Evolutionary conservation across 2,888 invertebrate genomes (phyloP), one percentile per base, ranked within the genome.

Genomic region (Chouioia cunea): DNA sequence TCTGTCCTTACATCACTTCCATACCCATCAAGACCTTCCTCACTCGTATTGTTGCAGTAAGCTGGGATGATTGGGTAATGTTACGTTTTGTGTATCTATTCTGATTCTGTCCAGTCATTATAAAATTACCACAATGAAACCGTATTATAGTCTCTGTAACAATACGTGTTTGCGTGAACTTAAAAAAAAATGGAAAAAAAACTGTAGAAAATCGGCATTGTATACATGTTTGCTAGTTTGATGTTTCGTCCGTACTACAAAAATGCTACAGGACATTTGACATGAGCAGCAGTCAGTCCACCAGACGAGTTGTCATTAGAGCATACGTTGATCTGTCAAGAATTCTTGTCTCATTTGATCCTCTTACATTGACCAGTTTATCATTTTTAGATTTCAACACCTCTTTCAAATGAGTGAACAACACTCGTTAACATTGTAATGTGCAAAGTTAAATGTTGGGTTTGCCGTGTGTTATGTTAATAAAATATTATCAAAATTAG

Each of bases 261-360:
- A 74, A 78, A 75, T 74, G 70, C 73, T 75, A 74, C 75, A 73
- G 76, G 76, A 76, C 76, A 73, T 77, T 74, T 81, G 79, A 78
- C 80, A 82, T 80, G 79, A 82, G 80, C 81, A 83, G 83, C 83
- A 85, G 83, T 84, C 84, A 85, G 81, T 85, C 83, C 85, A 85
- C 85, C 85, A 85, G 84, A 84, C 83, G 81, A 84, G 83, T 85
- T 84, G 81, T 83, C 82, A 80, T 83, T 83, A 82, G 78, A 78
- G 77, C 80, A 82, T 77, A 78, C 77, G 79, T 79, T 79, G 80
- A 79, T 78, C 79, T 79, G 76, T 80, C 78, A 79, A 81, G 81
- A 80, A 76, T 27, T 76, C 70, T 65, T 73, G 16, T 68, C 48
- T 65, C 65, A 65, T 62, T 52, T 62, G 75, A 77, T 73, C 73